Percentiles rank a stretch among this genome's conserved stretches.
Conservation (phyloP, 2,888 invertebrate species). For the Pollenia angustigena region DNA sequence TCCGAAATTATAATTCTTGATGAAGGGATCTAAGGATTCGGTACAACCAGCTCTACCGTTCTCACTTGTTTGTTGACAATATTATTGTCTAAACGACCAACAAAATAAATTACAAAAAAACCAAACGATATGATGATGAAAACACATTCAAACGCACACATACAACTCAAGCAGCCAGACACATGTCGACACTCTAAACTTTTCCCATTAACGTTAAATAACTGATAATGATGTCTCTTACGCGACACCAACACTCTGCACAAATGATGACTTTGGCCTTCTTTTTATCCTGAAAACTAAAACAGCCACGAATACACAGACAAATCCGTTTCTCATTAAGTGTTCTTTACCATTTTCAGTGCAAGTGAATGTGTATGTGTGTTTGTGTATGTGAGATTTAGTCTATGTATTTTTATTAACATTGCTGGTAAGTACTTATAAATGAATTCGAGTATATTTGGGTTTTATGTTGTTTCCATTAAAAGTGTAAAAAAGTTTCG, state of each 20-base stretch:
- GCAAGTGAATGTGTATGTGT: neutral
- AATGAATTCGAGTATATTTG: slow-evolving; percentile 27
- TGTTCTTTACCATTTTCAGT: slow-evolving; percentile 7
- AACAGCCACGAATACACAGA: slow-evolving; percentile 2
- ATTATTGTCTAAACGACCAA: slow-evolving; percentile 22
- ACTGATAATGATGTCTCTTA: slow-evolving; percentile 80
- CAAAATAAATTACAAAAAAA: slow-evolving; percentile 1
- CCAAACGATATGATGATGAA: neutral
- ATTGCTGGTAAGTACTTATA: slow-evolving; percentile 2
- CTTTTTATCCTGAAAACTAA: slow-evolving; percentile 37
- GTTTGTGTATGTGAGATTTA: neutral
- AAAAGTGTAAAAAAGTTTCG: slow-evolving; percentile 19
- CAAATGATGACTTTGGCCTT: slow-evolving; percentile 55
- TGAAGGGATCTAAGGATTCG: no score
- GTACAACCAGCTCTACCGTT: neutral
- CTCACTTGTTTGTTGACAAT: neutral
- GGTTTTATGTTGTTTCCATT: slow-evolving; percentile 17
- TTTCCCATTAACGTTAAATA: slow-evolving; percentile 81
- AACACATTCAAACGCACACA: neutral
- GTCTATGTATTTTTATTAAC: slow-evolving; percentile 10
- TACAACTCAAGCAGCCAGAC: neutral
- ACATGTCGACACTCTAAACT: slow-evolving; percentile 73
- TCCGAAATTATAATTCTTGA: neutral
- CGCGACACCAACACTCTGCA: slow-evolving; percentile 28
- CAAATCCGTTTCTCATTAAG: neutral